phyloP scores from a whole-genome alignment of 2,888 invertebrate species.

The Phorcus lineatus region DNA sequence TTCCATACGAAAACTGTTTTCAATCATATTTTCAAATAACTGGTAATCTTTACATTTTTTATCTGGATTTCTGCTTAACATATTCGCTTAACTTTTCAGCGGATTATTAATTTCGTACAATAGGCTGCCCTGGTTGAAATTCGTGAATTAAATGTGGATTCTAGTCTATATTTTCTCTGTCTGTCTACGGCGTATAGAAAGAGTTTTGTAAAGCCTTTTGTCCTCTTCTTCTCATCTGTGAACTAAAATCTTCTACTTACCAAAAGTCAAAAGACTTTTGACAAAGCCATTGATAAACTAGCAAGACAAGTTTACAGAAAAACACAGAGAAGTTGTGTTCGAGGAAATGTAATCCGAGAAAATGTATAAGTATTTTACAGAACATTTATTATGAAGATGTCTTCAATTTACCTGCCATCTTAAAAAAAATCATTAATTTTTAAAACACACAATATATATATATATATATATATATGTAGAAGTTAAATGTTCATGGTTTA shows the following conservation, averaged over 20 bases:
- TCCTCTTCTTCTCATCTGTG: background rate
- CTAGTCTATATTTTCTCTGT: background rate
- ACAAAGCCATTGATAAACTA: background rate
- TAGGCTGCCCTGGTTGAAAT: background rate
- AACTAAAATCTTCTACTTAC: background rate
- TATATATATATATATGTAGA: no score
- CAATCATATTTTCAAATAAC: conserved; percentile 20
- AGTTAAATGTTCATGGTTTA: no score
- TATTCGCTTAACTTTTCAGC: background rate
- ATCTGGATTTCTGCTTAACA: background rate
- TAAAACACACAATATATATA: no score
- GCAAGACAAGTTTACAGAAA: background rate
- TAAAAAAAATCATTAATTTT: conserved; percentile 1
- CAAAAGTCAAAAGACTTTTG: conserved; percentile 17
- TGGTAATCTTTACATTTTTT: background rate
- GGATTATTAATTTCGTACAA: conserved; percentile 12
- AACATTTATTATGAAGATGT: no score
- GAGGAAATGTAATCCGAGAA: background rate
- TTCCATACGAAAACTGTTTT: conserved; percentile 14
- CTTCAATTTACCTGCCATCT: background rate
- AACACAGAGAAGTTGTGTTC: background rate
- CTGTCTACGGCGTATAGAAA: background rate
- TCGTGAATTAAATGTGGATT: background rate
- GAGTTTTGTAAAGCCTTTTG: background rate
- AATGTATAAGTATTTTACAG: background rate